phyloP scores from a whole-genome alignment of 1,140 invertebrate genomes.

The Cyclargus thomasi region DNA sequence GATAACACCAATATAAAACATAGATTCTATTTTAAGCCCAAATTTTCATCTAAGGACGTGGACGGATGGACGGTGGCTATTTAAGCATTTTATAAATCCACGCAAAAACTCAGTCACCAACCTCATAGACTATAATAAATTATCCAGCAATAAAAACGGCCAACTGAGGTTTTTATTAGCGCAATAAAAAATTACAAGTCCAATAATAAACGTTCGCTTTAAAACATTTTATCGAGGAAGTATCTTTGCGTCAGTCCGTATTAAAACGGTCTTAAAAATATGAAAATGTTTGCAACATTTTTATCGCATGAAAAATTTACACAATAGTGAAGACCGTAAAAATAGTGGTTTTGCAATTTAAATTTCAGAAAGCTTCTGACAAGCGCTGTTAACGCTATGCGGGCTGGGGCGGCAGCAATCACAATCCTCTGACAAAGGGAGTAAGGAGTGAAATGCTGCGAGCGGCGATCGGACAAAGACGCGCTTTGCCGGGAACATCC shows the following conservation, averaged over 20 bases:
- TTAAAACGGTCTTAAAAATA: conserved; percentile 3
- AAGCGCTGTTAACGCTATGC: conserved; percentile 31
- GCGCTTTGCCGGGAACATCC: conserved; percentile 3
- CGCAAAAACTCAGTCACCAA: neutral
- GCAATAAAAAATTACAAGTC: conserved; percentile 7
- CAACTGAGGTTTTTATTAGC: conserved; percentile 3
- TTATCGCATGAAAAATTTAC: conserved; percentile 20
- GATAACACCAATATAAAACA: too few species aligned
- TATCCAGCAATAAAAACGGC: neutral
- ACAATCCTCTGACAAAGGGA: conserved; percentile 38
- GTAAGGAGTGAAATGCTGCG: conserved; percentile 37
- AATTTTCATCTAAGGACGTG: too few species aligned
- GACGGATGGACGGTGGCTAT: neutral
- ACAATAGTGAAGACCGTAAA: conserved; percentile 32
- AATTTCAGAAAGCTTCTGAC: conserved; percentile 35
- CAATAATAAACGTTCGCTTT: neutral
- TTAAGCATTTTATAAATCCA: neutral
- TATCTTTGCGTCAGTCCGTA: neutral
- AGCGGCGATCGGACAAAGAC: conserved; percentile 45
- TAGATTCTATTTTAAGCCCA: too few species aligned
- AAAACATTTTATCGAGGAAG: neutral
- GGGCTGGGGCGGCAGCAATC: conserved; percentile 41
- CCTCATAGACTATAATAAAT: neutral
- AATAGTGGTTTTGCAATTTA: conserved; percentile 33
- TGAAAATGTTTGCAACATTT: conserved; percentile 3